phyloP scores from a whole-genome alignment of 2,888 invertebrate genomes.

The Eledone cirrhosa region DNA sequence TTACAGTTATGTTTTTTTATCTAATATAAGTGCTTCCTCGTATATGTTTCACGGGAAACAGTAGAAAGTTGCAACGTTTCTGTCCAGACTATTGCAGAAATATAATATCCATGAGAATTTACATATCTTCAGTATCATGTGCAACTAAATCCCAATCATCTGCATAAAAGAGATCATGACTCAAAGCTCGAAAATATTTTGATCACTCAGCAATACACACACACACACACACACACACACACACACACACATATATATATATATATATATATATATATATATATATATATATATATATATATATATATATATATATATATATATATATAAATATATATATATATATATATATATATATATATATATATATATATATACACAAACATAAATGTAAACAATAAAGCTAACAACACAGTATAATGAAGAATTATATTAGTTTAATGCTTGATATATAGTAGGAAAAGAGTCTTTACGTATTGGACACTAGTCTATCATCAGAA shows the following conservation, averaged over 20 bases:
- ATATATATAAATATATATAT: constrained; percentile 1
- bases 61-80: no score
- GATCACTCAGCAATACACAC: neutral
- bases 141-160: neutral
- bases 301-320: constrained; percentile 2
- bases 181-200: neutral
- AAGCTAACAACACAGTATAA: no score
- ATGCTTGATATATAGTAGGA: no score
- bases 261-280: constrained; percentile 6
- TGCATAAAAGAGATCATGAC: neutral
- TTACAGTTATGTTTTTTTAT: no score
- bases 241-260: neutral
- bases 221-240: neutral
- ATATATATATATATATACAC: no score
- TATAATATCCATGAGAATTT: neutral
- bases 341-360: constrained; percentile 6
- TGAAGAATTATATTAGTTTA: no score
- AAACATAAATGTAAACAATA: no score
- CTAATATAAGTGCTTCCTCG: no score
- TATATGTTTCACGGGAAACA: no score
- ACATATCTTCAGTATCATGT: no score
- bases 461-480: no score
- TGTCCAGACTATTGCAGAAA: neutral
- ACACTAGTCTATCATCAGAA: no score
- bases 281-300: constrained; percentile 2